Percentiles rank a stretch among this genome's conserved stretches.
phyloP scores from a whole-genome alignment of 2,888 invertebrate genomes.

The Drosophila leonis region DNA sequence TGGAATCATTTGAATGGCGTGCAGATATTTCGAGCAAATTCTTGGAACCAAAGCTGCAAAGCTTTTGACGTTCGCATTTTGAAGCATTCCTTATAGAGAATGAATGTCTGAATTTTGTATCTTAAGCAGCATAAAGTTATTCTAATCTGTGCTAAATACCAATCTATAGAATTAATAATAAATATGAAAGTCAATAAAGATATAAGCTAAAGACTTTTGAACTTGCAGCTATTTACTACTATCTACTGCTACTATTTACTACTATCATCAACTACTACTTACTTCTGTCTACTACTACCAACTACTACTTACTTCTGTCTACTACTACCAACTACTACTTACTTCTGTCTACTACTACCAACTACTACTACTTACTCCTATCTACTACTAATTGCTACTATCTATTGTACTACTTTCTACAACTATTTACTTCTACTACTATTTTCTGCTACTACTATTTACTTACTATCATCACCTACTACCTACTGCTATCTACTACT shows the following conservation, averaged over 20 bases:
- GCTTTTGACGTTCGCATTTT: neutral
- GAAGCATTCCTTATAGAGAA: neutral
- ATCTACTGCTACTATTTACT: neutral
- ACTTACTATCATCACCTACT: neutral
- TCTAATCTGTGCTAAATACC: no score
- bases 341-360: neutral
- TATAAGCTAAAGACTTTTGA: no score
- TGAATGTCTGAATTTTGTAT: neutral
- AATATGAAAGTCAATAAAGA: no score
- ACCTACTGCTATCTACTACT: neutral
- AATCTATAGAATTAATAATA: no score
- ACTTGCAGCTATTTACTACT: neutral
- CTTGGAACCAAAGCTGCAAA: constrained; percentile 65
- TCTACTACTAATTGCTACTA: no score
- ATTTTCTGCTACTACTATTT: neutral
- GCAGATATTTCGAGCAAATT: constrained; percentile 33
- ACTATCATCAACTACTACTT: neutral
- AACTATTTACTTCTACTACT: no score
- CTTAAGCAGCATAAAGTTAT: neutral
- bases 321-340: neutral
- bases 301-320: neutral
- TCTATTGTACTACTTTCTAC: neutral
- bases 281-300: neutral
- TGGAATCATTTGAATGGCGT: constrained; percentile 60
- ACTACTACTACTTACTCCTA: neutral